A percentile compares a stretch with the other conserved stretches of the same genome.
Conservation (phyloP, 1,140 invertebrate species). For the Cylas formicarius region DNA sequence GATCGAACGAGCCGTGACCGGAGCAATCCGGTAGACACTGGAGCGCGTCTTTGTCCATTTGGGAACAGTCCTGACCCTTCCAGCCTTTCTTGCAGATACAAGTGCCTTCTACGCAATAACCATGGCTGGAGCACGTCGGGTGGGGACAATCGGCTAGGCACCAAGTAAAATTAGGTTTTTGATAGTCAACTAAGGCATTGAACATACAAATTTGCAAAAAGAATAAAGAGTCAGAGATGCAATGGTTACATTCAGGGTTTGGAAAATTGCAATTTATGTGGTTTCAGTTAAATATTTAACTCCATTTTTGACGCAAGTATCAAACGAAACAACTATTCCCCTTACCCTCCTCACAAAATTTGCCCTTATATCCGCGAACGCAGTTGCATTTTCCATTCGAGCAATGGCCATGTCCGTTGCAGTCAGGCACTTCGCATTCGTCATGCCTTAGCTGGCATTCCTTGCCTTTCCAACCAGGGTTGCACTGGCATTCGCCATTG, state of each 20-base stretch:
- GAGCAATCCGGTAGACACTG: conserved; percentile 93
- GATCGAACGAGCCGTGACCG: conserved; percentile 88
- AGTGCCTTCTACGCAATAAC: conserved; percentile 89
- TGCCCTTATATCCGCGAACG: conserved; percentile 85
- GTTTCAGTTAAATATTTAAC: conserved; percentile 3
- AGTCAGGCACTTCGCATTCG: conserved; percentile 89
- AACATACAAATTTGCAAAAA: neutral
- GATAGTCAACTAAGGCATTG: neutral
- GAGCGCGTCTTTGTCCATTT: conserved; percentile 86
- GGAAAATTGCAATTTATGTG: too few relatives aligned
- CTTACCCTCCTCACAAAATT: conserved; percentile 80
- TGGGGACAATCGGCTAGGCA: conserved; percentile 82
- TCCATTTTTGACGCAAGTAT: too few relatives aligned
- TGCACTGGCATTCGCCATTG: conserved; percentile 92
- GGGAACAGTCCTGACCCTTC: conserved; percentile 86
- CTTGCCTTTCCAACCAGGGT: conserved; percentile 94
- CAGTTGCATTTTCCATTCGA: conserved; percentile 91
- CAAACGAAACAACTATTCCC: too few relatives aligned
- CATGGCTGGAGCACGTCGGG: conserved; percentile 90
- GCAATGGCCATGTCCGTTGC: conserved; percentile 91
- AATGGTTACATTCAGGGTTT: too few relatives aligned
- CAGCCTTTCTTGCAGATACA: conserved; percentile 97
- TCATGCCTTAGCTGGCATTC: conserved; percentile 90
- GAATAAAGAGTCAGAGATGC: neutral
- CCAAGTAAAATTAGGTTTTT: conserved; percentile 18